These are phyloP conservation scores for Pomacea canaliculata DNA, from an alignment of 2,888 invertebrate genomes.

Conservation along the genomic window DNA sequence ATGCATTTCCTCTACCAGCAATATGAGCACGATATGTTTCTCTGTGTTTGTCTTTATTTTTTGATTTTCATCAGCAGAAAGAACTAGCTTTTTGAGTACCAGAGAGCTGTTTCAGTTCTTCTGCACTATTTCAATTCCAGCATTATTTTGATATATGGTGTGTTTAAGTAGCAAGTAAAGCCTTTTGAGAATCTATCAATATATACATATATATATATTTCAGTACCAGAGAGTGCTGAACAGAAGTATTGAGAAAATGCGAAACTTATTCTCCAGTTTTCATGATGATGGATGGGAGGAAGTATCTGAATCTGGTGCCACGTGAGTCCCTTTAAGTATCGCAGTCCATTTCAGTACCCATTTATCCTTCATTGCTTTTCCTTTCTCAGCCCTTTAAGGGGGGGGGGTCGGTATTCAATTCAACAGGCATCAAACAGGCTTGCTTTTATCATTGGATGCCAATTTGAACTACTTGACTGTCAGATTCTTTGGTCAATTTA, in stretches of 20 bases:
- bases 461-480: no score
- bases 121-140: not conserved
- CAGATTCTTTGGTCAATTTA: no score
- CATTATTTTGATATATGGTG: no score
- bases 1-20: not conserved
- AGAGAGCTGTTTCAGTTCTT: not conserved
- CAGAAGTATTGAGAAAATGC: constrained; percentile 51
- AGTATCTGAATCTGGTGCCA: constrained; percentile 54
- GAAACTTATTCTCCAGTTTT: constrained; percentile 44
- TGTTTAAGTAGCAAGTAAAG: no score
- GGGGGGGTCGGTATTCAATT: no score
- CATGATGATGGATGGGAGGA: constrained; percentile 65
- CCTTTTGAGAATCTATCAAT: not conserved
- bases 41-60: not conserved
- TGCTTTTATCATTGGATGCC: no score
- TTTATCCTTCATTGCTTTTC: no score
- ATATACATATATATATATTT: constrained; percentile 2
- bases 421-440: no score
- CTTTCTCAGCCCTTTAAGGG: no score
- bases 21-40: not conserved
- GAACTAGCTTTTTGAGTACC: not conserved
- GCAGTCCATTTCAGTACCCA: no score
- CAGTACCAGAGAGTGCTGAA: constrained; percentile 52
- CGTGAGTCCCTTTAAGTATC: constrained; percentile 38
- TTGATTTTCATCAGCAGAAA: not conserved